Percentiles rank a stretch among this genome's conserved stretches.
phyloP scores from a whole-genome alignment of 2,113 vertebrate genomes.

The Motacilla tschutschensis region DNA sequence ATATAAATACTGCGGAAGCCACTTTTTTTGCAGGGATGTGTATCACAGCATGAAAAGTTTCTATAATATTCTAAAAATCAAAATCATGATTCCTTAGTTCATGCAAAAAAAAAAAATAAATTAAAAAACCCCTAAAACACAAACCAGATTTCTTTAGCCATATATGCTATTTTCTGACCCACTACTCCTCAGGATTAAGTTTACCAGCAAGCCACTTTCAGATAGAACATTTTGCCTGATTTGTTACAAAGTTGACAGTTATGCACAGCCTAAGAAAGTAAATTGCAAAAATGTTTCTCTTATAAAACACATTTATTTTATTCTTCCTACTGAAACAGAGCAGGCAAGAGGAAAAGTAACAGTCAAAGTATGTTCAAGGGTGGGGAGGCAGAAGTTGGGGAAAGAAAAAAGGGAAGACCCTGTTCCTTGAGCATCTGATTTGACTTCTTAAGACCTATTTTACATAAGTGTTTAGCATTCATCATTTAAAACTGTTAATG shows the following conservation, averaged over 20 bases:
- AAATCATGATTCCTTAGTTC: background rate
- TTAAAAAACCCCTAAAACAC: no score
- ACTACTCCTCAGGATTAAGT: background rate
- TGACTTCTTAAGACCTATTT: background rate
- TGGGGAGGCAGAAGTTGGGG: rapidly evolving
- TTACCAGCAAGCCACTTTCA: background rate
- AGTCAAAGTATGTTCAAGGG: background rate
- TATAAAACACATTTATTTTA: background rate
- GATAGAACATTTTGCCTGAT: background rate
- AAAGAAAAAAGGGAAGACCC: background rate
- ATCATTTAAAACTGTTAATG: background rate
- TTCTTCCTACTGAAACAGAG: background rate
- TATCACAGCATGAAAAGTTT: background rate
- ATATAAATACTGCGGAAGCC: background rate
- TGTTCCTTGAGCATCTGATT: background rate
- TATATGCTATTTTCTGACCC: background rate
- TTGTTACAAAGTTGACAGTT: background rate
- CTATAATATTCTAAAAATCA: background rate
- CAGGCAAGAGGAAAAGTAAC: background rate
- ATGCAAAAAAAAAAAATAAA: background rate
- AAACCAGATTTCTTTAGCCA: background rate
- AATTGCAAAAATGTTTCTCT: background rate
- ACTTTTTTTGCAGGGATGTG: background rate
- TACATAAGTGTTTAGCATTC: background rate
- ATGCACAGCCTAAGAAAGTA: background rate